A percentile compares a stretch with the other conserved stretches of the same genome.
Conservation (phyloP, 2,797 vertebrate species). For the Bovichtus diacanthus region DNA sequence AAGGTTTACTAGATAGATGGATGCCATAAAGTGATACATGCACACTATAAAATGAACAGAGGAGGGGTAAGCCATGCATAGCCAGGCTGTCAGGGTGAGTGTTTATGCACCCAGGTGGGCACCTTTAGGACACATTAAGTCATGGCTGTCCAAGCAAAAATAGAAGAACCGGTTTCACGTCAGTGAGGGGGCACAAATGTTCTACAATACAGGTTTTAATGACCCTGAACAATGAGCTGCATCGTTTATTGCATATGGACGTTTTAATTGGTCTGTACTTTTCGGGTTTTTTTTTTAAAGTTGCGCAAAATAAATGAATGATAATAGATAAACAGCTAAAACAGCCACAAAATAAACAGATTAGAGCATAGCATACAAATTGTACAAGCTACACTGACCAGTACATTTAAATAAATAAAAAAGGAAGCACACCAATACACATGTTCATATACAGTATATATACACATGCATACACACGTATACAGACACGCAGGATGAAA, state of each 20-base stretch:
- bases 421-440: not conserved
- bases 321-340: not conserved
- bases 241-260: not conserved
- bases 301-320: not conserved
- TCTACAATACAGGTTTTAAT: not conserved
- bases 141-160: constrained; percentile 42
- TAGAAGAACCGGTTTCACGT: not conserved
- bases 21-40: constrained; percentile 71
- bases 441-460: not conserved
- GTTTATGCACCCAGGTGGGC: constrained; percentile 68
- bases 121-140: constrained; percentile 64
- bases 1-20: constrained; percentile 77
- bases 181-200: not conserved
- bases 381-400: not conserved
- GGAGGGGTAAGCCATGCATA: constrained; percentile 60
- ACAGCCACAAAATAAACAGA: not conserved
- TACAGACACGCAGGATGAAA: not conserved
- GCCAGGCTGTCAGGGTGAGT: constrained; percentile 44
- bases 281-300: not conserved
- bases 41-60: constrained; percentile 67
- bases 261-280: not conserved
- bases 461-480: not conserved
- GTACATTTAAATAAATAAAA: not conserved
- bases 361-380: not conserved
- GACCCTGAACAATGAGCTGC: not conserved